Conservation (phyloP, 2,888 invertebrate species). For the Archips crataeganus region DNA sequence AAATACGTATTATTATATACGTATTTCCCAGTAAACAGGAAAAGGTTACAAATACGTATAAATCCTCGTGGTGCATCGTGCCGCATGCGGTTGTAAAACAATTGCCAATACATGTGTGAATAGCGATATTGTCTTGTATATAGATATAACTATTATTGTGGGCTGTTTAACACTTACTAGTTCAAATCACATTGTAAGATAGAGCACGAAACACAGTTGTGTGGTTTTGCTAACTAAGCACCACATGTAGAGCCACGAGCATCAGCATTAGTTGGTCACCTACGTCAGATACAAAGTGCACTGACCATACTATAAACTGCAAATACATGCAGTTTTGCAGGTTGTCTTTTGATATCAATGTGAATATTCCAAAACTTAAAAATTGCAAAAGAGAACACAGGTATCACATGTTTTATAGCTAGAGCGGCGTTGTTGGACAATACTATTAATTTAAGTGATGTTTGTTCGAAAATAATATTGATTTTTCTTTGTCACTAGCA, state of each 20-base stretch:
- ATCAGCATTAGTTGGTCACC: constrained; percentile 15
- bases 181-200: constrained; percentile 12
- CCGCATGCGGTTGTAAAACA: constrained; percentile 5
- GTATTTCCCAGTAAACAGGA: not conserved
- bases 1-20: not conserved
- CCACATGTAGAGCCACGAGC: constrained; percentile 4
- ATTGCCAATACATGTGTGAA: constrained; percentile 8
- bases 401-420: not conserved
- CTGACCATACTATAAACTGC: not conserved
- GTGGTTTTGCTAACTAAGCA: not conserved
- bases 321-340: not conserved
- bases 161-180: not conserved
- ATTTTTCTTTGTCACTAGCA: constrained; percentile 15
- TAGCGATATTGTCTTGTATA: constrained; percentile 8
- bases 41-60: not conserved
- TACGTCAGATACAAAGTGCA: not conserved
- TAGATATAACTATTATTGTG: constrained; percentile 15
- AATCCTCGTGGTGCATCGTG: not conserved
- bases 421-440: not conserved
- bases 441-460: constrained; percentile 5
- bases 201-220: constrained; percentile 20
- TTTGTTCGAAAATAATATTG: constrained; percentile 14
- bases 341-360: not conserved
- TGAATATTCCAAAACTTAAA: not conserved
- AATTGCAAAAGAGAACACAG: not conserved